phyloP scores from a whole-genome alignment of 64 coral and sea anemone species.

The Acropora tenuis region DNA sequence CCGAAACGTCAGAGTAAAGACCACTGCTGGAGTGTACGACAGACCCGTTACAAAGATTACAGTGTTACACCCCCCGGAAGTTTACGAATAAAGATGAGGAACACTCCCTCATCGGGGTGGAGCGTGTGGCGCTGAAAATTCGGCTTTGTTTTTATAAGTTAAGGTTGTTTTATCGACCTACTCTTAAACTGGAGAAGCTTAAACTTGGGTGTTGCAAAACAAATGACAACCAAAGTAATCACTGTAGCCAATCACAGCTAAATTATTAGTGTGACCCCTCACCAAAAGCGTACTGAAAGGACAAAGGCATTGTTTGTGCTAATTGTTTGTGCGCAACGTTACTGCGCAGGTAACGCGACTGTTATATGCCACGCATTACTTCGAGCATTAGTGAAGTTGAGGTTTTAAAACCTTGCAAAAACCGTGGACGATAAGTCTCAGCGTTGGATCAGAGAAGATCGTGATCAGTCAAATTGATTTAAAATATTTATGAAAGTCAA shows the following conservation, averaged over 20 bases:
- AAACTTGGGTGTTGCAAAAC: constrained; percentile 21
- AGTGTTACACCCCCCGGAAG: background rate
- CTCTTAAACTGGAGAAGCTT: constrained; percentile 5
- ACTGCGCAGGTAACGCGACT: too few species aligned
- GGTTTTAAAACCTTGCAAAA: too few species aligned
- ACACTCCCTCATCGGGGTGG: background rate
- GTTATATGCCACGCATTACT: too few species aligned
- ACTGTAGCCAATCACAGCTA: constrained; percentile 2
- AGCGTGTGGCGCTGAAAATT: too few species aligned
- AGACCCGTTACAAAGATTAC: constrained; percentile 3
- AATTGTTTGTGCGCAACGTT: background rate
- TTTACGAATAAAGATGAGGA: constrained; percentile 5
- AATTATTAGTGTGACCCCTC: background rate
- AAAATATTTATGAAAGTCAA: too few species aligned
- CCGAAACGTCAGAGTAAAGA: too few species aligned
- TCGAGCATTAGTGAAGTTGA: too few species aligned
- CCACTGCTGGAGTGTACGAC: background rate
- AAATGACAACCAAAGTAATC: constrained; percentile 22
- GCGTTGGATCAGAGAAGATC: too few species aligned
- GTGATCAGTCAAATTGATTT: too few species aligned
- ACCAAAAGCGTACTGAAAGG: background rate
- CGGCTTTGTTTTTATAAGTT: too few species aligned
- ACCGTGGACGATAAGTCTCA: too few species aligned
- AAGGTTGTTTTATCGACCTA: too few species aligned
- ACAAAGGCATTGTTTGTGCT: background rate